phyloP scores from a whole-genome alignment of 2,888 invertebrate genomes.

The Amiota mariae region DNA sequence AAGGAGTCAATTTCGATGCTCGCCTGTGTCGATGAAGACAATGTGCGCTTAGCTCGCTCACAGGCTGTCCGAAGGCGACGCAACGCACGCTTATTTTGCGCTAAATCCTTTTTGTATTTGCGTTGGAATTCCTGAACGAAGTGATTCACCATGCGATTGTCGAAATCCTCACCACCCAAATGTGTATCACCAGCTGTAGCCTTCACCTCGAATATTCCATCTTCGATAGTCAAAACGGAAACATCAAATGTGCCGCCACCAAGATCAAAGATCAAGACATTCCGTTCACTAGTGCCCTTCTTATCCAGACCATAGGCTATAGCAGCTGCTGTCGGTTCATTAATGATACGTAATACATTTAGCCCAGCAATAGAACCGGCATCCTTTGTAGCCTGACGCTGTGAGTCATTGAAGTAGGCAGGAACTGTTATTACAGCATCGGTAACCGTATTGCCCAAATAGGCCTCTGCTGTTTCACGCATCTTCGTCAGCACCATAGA shows the following conservation, averaged over 20 bases:
- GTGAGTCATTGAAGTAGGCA: constrained; percentile 86
- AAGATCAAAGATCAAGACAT: constrained; percentile 80
- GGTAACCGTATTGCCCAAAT: constrained; percentile 79
- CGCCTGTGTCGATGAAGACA: constrained; percentile 88
- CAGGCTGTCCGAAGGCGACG: constrained; percentile 93
- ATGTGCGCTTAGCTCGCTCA: constrained; percentile 87
- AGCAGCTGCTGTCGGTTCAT: constrained; percentile 93
- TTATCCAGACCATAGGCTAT: constrained; percentile 94
- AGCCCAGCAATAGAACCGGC: constrained; percentile 89
- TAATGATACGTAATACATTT: constrained; percentile 92
- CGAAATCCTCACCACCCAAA: constrained; percentile 74
- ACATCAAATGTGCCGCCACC: constrained; percentile 94
- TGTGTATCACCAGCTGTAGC: constrained; percentile 78
- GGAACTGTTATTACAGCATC: constrained; percentile 88
- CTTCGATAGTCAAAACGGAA: constrained; percentile 91
- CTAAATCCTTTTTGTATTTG: constrained; percentile 90
- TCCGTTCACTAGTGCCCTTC: constrained; percentile 84
- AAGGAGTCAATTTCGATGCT: constrained; percentile 95
- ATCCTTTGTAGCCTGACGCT: constrained; percentile 86
- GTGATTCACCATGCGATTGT: constrained; percentile 91
- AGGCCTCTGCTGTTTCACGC: constrained; percentile 86
- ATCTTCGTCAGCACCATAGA: constrained; percentile 95
- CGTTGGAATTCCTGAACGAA: constrained; percentile 92
- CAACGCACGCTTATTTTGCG: constrained; percentile 88
- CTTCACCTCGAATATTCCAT: constrained; percentile 94